phyloP scores from a whole-genome alignment of 2,888 invertebrate genomes.

The Torymus texanus region DNA sequence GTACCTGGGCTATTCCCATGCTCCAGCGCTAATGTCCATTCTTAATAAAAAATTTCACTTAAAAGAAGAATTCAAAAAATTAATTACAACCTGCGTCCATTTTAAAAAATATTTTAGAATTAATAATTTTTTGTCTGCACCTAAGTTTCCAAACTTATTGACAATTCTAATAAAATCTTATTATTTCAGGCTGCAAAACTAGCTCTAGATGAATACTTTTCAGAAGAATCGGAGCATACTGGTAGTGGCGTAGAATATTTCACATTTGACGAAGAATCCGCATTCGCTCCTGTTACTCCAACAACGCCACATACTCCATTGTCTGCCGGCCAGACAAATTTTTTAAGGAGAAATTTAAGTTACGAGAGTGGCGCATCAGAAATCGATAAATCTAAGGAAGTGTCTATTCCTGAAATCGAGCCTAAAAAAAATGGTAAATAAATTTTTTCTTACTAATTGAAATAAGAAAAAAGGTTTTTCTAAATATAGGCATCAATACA shows the following conservation, averaged over 20 bases:
- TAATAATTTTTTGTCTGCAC: too few relatives aligned
- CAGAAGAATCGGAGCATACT: slow-evolving; percentile 69
- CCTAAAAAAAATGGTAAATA: slow-evolving; percentile 63
- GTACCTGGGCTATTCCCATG: too few relatives aligned
- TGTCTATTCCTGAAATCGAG: slow-evolving; percentile 62
- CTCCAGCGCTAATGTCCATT: too few relatives aligned
- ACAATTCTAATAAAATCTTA: not conserved
- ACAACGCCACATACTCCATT: slow-evolving; percentile 61
- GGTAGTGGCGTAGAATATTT: slow-evolving; percentile 70
- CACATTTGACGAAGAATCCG: slow-evolving; percentile 70
- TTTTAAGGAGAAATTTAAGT: slow-evolving; percentile 64
- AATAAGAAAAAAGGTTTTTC: not conserved
- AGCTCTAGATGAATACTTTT: slow-evolving; percentile 90
- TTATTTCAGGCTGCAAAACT: slow-evolving; percentile 86
- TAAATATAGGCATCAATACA: too few relatives aligned
- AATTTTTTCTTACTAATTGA: slow-evolving; percentile 15
- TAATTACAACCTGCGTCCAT: too few relatives aligned
- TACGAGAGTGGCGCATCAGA: slow-evolving; percentile 68
- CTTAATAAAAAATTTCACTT: too few relatives aligned
- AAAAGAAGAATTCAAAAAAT: too few relatives aligned
- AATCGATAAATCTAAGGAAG: slow-evolving; percentile 69
- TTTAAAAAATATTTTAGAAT: too few relatives aligned
- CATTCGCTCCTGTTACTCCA: slow-evolving; percentile 59
- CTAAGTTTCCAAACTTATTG: too few relatives aligned
- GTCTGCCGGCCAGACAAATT: slow-evolving; percentile 59